Base-by-base conservation (phyloP, 2,888 invertebrate genomes). In the Malthinus flaveolus region DNA sequence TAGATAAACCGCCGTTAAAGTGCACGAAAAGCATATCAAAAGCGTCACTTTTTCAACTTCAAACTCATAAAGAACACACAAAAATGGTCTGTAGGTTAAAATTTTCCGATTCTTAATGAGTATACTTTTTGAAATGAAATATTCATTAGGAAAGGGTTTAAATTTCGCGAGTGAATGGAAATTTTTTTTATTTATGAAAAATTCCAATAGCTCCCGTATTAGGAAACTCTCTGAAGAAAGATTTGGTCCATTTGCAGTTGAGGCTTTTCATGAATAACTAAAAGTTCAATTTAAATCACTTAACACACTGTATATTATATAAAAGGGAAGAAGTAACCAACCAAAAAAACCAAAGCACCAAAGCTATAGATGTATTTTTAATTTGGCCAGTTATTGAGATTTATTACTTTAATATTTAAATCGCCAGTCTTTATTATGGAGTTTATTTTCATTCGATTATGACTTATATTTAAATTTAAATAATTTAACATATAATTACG, bases 71-170 rank as follows among this genome's bases (percentile, higher is more conserved):
- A 51, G 53, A 44, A 52, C 56, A 58, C 58, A 58, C 59, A 63
- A 63, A 63, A 61, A 61, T 58, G 59, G 58, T 56, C 56, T 61
- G 54, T 53, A 55, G 55, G 47, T 47, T 55, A 57, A 61, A 61
- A 42, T 51, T 53, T 51, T 58, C 56, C 61, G 49, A 58, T 63
- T 63, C 63, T 59, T 61, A 46, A 31, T 61, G 49, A 31, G 52
- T 61, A 63, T 5, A 23, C 63, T 61, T 63, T 63, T 61, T 47
- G 44, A 49, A 52, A 63, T 63, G 63, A 63, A 63, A 63, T 63
- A 63, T 63, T 63, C 63, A 63, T 63, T 56, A 55, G 61, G 58
- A 42, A 52, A 44, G 50, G 57, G 51, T 61, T 53, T 55, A 63
- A 61, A 61, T 61, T 63, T 63, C 60, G 49, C 56, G 56, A 35